Conservation (phyloP, 1,140 invertebrate genomes). For the Drosophila seguyi region DNA sequence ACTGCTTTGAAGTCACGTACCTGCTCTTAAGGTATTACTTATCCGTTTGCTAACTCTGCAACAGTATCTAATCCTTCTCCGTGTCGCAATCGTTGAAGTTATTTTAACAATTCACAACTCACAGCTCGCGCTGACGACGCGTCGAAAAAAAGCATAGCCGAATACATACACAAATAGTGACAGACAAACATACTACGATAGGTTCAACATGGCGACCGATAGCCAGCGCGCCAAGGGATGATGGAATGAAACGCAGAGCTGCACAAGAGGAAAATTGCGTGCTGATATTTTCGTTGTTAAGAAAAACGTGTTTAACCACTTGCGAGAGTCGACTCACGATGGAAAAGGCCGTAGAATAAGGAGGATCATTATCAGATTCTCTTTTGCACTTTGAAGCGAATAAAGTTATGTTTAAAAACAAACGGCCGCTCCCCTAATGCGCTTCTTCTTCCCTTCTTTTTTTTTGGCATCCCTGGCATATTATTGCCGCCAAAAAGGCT, state of each 20-base stretch:
- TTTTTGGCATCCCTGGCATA: constrained; percentile 20
- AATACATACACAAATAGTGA: constrained; percentile 58
- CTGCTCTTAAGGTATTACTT: background rate
- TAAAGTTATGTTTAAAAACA: background rate
- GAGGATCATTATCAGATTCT: background rate
- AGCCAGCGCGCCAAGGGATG: constrained; percentile 46
- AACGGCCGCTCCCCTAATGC: background rate
- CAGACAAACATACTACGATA: constrained; percentile 52
- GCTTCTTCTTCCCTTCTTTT: constrained; percentile 5
- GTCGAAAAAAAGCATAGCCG: constrained; percentile 56
- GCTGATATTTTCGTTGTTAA: constrained; percentile 12
- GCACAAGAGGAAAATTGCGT: constrained; percentile 17
- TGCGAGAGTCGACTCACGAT: background rate
- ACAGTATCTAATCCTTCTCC: constrained; percentile 1
- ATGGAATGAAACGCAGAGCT: constrained; percentile 71
- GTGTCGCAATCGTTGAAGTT: background rate
- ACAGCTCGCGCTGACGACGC: constrained; percentile 49
- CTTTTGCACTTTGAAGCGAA: background rate
- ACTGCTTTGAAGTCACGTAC: constrained; percentile 10
- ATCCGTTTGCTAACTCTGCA: background rate
- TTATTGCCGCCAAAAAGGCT: constrained; percentile 10
- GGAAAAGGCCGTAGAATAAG: background rate
- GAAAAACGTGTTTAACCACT: background rate
- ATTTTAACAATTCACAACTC: constrained; percentile 31
- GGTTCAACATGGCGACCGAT: constrained; percentile 72